Evolutionary conservation across 2,113 vertebrate species (phyloP), one percentile per base, ranked within the genome.

Genomic region (Polypterus bichir): DNA sequence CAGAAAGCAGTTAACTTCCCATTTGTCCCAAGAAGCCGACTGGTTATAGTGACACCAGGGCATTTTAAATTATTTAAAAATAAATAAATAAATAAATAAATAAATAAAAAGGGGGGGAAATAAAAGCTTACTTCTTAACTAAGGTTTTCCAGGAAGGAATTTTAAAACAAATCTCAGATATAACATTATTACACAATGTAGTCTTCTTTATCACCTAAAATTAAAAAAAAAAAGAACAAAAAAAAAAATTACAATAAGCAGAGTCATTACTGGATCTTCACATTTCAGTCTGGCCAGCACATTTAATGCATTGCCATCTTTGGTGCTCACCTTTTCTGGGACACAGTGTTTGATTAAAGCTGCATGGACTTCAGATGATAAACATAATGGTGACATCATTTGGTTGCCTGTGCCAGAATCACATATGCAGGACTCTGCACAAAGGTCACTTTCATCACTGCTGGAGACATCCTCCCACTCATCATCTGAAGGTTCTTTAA

Each of bases 401-500:
- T 81, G 74, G 27, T 81, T 86, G 54, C 65, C 71, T 65, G 78
- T 78, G 9, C 66, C 68, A 4, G 74, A 80, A 1, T 93, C 92
- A 1, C 67, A 74, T 51, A 87, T 66, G 0, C 73, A 79, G 44
- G 71, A 83, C 4, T 97, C 93, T 47, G 89, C 78, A 64, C 87
- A 84, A 4, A 80, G 54, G 56, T 98, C 94, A 0, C 93, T 93
- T 68, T 98, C 96, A 4, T 97, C 94, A 5, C 93, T 93, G 82
- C 96, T 98, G 3, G 92, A 97, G 10, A 89, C 79, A 44, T 94
- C 94, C 62, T 98, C 96, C 94, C 94, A 98, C 63, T 97, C 94
- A 0, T 97, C 93, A 53, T 97, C 95, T 0, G 93, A 94, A 0
- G 89, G 86, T 65, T 96, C 95, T 93, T 27, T 27, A 1, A 27